Evolutionary conservation across 2,113 vertebrate species (phyloP).

Genomic region (Chloropsis cyanopogon): DNA sequence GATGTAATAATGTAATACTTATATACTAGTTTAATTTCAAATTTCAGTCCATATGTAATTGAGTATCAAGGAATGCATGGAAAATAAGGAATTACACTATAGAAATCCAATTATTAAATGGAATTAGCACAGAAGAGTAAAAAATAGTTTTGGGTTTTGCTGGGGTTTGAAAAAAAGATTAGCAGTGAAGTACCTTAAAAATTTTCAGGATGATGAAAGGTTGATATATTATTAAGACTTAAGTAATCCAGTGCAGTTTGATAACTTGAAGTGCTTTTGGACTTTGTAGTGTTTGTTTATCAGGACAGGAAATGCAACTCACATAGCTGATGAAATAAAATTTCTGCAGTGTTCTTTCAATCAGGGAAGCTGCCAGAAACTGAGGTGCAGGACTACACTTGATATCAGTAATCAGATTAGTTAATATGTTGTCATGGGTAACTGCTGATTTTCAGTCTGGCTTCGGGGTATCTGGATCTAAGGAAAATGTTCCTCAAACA

Average conservation of each 20-base stretch:
- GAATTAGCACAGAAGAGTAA: neutral
- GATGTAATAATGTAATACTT: neutral
- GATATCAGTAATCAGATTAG: neutral
- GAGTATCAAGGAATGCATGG: neutral
- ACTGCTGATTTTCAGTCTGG: neutral
- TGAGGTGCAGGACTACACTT: neutral
- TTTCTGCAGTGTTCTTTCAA: constrained; percentile 51
- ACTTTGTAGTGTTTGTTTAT: constrained; percentile 59
- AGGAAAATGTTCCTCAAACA: neutral
- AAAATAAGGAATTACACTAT: neutral
- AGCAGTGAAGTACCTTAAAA: constrained; percentile 34
- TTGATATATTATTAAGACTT: constrained; percentile 54
- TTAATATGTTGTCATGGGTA: neutral
- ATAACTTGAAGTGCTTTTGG: constrained; percentile 63
- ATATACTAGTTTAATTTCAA: neutral
- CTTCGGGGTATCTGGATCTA: neutral
- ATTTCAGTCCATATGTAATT: neutral
- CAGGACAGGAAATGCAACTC: constrained; percentile 62
- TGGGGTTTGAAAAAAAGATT: neutral
- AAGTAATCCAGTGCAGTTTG: constrained; percentile 68
- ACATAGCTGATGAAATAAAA: constrained; percentile 58
- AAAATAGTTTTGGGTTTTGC: neutral
- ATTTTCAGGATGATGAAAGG: constrained; percentile 35
- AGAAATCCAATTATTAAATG: neutral
- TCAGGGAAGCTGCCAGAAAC: constrained; percentile 23